Evolutionary conservation across 2,888 invertebrate species (phyloP).

Genomic region (Acanthopleura granulata): DNA sequence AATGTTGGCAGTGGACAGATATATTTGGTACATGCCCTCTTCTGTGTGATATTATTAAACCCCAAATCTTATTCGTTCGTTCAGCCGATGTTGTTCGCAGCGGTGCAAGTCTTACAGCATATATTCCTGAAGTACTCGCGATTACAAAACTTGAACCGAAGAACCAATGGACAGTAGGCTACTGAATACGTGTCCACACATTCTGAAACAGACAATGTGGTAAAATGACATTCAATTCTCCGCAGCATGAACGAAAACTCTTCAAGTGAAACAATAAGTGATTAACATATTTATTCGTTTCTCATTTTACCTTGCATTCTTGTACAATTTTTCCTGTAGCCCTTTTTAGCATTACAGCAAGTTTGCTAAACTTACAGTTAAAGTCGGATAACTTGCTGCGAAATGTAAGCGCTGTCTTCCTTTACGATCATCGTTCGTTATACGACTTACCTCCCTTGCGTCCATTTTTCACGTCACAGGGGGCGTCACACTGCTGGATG

Average conservation of each 20-base stretch:
- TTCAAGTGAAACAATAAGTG: neutral
- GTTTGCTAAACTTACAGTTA: too few species aligned
- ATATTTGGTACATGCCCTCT: too few species aligned
- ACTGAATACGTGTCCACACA: slow-evolving; percentile 61
- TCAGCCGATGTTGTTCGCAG: neutral
- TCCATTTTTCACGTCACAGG: slow-evolving; percentile 41
- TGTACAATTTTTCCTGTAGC: neutral
- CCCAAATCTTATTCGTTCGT: neutral
- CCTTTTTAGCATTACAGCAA: too few species aligned
- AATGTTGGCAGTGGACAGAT: too few species aligned
- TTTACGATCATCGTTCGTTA: too few species aligned
- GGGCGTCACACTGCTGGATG: slow-evolving; percentile 48
- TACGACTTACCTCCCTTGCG: slow-evolving; percentile 20
- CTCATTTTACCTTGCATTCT: neutral
- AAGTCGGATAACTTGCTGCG: too few species aligned
- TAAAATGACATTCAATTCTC: too few species aligned
- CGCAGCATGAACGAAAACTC: too few species aligned
- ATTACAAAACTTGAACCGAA: slow-evolving; percentile 61
- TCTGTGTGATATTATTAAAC: too few species aligned
- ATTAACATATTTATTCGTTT: neutral
- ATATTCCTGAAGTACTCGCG: slow-evolving; percentile 62
- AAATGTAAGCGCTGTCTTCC: too few species aligned
- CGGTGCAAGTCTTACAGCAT: slow-evolving; percentile 62
- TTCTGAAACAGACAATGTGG: slow-evolving; percentile 41
- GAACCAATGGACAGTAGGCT: slow-evolving; percentile 65